Conservation (phyloP, 2,888 invertebrate genomes). For the Allolobophora icterica region DNA sequence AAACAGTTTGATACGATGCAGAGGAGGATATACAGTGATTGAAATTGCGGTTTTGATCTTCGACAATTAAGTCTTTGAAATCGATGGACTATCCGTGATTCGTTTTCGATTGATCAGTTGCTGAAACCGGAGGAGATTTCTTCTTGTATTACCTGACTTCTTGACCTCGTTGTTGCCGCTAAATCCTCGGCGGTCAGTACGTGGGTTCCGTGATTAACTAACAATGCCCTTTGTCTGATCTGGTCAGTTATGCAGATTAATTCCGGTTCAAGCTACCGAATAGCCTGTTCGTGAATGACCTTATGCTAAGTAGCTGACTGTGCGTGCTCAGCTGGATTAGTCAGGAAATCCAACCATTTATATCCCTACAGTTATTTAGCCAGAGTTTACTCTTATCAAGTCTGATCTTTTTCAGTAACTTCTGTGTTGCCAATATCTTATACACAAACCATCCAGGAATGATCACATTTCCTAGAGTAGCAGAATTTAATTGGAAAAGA, state of each 20-base stretch:
- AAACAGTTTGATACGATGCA: background rate
- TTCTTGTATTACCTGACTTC: background rate
- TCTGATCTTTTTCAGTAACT: background rate
- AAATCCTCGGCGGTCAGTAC: background rate
- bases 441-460: no score
- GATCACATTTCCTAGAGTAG: no score
- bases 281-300: background rate
- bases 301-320: background rate
- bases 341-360: background rate
- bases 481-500: no score
- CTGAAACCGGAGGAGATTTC: background rate
- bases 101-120: background rate
- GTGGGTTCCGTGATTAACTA: background rate
- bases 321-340: background rate
- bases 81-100: background rate
- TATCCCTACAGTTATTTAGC: background rate
- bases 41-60: background rate
- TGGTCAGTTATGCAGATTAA: background rate
- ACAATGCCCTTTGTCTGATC: background rate
- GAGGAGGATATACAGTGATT: background rate
- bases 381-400: background rate
- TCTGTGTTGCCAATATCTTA: no score
- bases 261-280: background rate
- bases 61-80: background rate
- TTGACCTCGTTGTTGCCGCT: background rate